These are phyloP conservation scores for Hetaerina americana DNA, from an alignment of 1,140 invertebrate genomes.

Conservation along the genomic window DNA sequence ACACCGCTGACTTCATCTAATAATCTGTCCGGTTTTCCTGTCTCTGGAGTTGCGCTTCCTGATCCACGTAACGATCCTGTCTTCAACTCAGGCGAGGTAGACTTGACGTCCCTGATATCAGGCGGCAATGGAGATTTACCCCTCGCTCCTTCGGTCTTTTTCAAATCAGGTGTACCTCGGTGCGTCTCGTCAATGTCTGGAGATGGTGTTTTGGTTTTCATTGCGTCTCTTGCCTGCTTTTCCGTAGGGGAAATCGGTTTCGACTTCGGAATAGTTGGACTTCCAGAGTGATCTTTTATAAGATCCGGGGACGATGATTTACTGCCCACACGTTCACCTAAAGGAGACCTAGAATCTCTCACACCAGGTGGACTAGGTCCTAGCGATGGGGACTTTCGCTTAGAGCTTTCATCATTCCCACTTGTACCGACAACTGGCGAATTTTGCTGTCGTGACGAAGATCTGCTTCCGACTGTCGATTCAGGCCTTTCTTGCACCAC, in stretches of 20 bases:
- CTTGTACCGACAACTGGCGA: neutral
- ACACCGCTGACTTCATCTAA: neutral
- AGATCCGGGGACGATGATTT: neutral
- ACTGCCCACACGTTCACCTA: neutral
- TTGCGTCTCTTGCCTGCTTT: neutral
- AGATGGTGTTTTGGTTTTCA: neutral
- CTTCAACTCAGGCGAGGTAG: neutral
- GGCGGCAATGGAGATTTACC: neutral
- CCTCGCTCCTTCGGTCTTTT: neutral
- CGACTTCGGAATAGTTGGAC: neutral
- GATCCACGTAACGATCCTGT: neutral
- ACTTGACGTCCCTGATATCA: neutral
- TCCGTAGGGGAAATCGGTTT: neutral
- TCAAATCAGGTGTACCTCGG: neutral
- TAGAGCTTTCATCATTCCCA: too few species aligned
- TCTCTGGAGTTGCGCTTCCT: neutral
- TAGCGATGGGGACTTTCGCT: neutral
- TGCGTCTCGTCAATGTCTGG: neutral
- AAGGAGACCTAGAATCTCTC: neutral
- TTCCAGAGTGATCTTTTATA: neutral
- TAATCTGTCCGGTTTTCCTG: neutral
- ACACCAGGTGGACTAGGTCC: neutral
- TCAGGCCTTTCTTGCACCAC: neutral
- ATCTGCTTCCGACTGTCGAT: too few species aligned
- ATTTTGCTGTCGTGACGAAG: neutral